Evolutionary conservation across 2,797 vertebrate genomes (phyloP).

Genomic region (Capromys pilorides): DNA sequence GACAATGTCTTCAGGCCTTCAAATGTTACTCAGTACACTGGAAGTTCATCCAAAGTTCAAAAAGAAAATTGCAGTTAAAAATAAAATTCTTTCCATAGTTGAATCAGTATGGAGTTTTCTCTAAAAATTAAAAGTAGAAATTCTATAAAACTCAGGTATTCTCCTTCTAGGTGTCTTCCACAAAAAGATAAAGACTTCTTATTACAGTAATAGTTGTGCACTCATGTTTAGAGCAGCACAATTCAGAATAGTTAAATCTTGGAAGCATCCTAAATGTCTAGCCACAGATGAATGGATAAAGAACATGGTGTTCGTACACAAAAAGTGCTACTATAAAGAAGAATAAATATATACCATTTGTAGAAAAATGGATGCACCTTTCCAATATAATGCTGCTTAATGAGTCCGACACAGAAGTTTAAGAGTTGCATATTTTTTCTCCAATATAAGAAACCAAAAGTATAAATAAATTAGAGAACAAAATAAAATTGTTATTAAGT

Average conservation of each 20-base stretch:
- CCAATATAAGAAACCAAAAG: not conserved
- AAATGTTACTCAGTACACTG: not conserved
- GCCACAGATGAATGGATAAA: not conserved
- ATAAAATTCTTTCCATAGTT: not conserved
- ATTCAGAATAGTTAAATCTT: not conserved
- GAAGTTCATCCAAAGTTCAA: not conserved
- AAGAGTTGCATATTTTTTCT: not conserved
- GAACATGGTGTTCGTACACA: not conserved
- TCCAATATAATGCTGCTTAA: not conserved
- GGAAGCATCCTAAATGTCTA: not conserved
- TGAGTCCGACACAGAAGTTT: not conserved
- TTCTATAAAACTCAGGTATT: not conserved
- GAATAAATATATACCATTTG: not conserved
- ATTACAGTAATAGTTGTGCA: too few species aligned
- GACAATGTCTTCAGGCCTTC: not conserved
- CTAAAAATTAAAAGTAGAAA: not conserved
- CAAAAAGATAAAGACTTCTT: not conserved
- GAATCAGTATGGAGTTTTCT: not conserved
- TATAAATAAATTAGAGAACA: not conserved
- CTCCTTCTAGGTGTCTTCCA: not conserved
- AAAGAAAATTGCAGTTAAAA: slow-evolving; percentile 1
- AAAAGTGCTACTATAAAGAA: not conserved
- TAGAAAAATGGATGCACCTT: not conserved
- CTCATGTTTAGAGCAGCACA: not conserved
- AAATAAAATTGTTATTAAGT: not conserved